Conservation (phyloP, 2,888 invertebrate species). For the Pterostichus madidus region DNA sequence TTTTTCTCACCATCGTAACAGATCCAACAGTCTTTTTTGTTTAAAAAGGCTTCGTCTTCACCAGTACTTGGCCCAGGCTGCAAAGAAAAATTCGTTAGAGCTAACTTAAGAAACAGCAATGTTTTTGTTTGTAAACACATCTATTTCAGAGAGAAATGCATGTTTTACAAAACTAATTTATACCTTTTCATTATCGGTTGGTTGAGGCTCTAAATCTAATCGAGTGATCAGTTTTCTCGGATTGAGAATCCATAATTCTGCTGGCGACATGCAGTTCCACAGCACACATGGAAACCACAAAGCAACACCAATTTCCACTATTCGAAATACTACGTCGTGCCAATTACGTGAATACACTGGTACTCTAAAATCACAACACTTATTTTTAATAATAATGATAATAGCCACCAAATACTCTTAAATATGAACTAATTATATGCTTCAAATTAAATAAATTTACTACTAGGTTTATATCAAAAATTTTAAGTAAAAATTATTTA, state of each 20-base stretch:
- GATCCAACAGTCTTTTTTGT: slow-evolving; percentile 92
- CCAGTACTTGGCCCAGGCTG: slow-evolving; percentile 68
- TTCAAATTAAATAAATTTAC: neutral
- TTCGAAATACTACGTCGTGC: slow-evolving; percentile 94
- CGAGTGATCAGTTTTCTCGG: slow-evolving; percentile 90
- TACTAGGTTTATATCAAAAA: too few species aligned
- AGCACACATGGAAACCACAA: slow-evolving; percentile 97
- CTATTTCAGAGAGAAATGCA: neutral
- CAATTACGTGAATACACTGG: slow-evolving; percentile 94
- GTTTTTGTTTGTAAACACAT: neutral
- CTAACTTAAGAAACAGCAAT: neutral
- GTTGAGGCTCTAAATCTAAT: slow-evolving; percentile 75
- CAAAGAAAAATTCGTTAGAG: neutral
- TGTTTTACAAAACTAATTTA: too few species aligned
- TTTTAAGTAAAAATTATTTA: too few species aligned
- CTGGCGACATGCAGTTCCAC: slow-evolving; percentile 97
- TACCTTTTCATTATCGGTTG: slow-evolving; percentile 55
- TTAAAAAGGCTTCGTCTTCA: slow-evolving; percentile 80
- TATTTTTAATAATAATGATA: too few species aligned
- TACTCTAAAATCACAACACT: slow-evolving; percentile 79
- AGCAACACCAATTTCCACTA: slow-evolving; percentile 95
- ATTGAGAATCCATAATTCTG: slow-evolving; percentile 95
- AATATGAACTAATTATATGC: too few species aligned
- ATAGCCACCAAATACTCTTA: too few species aligned
- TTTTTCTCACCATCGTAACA: slow-evolving; percentile 91